A percentile compares a stretch with the other conserved stretches of the same genome.
Evolutionary conservation across 2,113 vertebrate genomes (phyloP).

Genomic region (Cairina moschata): DNA sequence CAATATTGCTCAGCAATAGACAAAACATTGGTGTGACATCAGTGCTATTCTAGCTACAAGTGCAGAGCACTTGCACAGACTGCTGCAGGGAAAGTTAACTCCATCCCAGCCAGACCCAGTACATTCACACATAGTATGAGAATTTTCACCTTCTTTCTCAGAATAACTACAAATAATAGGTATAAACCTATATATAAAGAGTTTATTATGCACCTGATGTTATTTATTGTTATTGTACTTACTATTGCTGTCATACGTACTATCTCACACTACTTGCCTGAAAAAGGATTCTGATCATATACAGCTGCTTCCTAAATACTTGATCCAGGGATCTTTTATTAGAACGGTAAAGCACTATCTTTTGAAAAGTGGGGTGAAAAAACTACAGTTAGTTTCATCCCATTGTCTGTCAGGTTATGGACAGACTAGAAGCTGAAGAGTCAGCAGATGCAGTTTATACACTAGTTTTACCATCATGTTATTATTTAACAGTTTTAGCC

Average conservation of each 20-base stretch:
- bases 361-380: neutral
- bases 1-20: too few species aligned
- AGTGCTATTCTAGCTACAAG: too few species aligned
- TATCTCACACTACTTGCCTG: neutral
- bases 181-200: neutral
- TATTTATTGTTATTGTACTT: neutral
- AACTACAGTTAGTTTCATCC: neutral
- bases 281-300: neutral
- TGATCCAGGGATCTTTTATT: neutral
- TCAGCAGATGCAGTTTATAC: neutral
- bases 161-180: neutral
- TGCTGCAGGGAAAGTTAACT: too few species aligned
- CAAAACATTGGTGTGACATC: too few species aligned
- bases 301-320: neutral
- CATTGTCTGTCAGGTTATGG: neutral
- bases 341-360: neutral
- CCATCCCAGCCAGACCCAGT: too few species aligned
- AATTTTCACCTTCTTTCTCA: neutral
- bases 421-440: neutral
- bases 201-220: neutral
- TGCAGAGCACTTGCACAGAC: too few species aligned
- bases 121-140: neutral
- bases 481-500: neutral
- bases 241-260: neutral
- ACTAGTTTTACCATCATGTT: neutral